Evolutionary conservation across 2,888 invertebrate genomes (phyloP).

Genomic region (Leucania comma): DNA sequence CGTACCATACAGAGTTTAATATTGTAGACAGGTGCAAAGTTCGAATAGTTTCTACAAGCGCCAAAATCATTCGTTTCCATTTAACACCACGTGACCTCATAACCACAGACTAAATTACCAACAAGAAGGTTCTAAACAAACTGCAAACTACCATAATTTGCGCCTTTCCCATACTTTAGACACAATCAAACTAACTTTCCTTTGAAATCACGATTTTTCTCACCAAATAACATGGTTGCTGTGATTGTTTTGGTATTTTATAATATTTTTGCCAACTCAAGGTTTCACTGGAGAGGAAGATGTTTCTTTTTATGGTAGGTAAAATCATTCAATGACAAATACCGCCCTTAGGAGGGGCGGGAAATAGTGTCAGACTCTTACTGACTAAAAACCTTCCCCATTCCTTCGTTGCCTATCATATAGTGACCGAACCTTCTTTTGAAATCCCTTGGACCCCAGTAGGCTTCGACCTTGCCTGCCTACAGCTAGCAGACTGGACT

Average conservation of each 20-base stretch:
- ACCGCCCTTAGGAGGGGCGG: no score
- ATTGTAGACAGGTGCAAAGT: no score
- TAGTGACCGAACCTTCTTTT: no score
- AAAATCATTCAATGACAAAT: no score
- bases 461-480: no score
- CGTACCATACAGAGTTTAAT: no score
- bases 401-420: no score
- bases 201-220: slow-evolving; percentile 56
- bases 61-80: slow-evolving; percentile 15
- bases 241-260: slow-evolving; percentile 44
- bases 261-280: not conserved
- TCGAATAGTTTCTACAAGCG: not conserved
- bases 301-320: no score
- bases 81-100: slow-evolving; percentile 38
- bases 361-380: no score
- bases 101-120: slow-evolving; percentile 40
- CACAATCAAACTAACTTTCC: slow-evolving; percentile 63
- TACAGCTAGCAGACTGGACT: no score
- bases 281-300: slow-evolving; percentile 35
- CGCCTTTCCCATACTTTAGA: slow-evolving; percentile 58
- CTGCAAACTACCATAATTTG: slow-evolving; percentile 54
- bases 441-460: no score
- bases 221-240: slow-evolving; percentile 56
- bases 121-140: slow-evolving; percentile 25
- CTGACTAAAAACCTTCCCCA: no score